These are phyloP conservation scores for Myzus persicae DNA, from an alignment of 1,140 invertebrate species.

Conservation along the genomic window DNA sequence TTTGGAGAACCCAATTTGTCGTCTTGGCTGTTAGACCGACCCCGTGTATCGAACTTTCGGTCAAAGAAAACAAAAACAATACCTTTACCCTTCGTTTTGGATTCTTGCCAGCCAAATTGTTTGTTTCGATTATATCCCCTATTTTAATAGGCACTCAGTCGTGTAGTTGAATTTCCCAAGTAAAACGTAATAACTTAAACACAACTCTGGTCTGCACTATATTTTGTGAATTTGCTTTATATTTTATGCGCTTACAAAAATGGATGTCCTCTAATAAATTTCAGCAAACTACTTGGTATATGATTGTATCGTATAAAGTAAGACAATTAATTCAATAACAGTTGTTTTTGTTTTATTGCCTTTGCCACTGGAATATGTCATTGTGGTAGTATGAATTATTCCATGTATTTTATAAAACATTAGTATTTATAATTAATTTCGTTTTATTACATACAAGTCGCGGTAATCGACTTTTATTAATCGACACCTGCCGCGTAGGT, in stretches of 20 bases:
- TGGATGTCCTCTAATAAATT: not conserved
- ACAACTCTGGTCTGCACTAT: not conserved
- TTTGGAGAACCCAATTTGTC: slow-evolving; percentile 39
- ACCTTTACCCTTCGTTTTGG: slow-evolving; percentile 16
- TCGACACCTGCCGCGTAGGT: no score
- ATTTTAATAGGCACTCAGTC: not conserved
- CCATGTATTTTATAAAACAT: not conserved
- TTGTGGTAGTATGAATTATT: not conserved
- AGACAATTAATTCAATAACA: no score
- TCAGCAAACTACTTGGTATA: not conserved
- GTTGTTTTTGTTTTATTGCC: no score
- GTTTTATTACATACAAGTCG: not conserved
- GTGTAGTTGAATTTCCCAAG: not conserved
- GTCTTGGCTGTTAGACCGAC: slow-evolving; percentile 16
- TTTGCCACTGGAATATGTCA: not conserved
- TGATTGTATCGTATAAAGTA: not conserved
- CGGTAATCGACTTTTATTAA: no score
- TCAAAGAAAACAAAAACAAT: slow-evolving; percentile 36
- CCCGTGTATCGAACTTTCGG: not conserved
- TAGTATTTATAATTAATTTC: not conserved
- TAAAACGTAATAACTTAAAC: not conserved
- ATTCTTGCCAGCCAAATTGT: not conserved
- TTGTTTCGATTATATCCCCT: not conserved
- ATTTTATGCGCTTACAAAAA: not conserved
- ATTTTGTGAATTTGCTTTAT: not conserved